Percentiles rank a stretch among this genome's conserved stretches.
Conservation (phyloP, 2,113 vertebrate genomes). For the Alces alces region DNA sequence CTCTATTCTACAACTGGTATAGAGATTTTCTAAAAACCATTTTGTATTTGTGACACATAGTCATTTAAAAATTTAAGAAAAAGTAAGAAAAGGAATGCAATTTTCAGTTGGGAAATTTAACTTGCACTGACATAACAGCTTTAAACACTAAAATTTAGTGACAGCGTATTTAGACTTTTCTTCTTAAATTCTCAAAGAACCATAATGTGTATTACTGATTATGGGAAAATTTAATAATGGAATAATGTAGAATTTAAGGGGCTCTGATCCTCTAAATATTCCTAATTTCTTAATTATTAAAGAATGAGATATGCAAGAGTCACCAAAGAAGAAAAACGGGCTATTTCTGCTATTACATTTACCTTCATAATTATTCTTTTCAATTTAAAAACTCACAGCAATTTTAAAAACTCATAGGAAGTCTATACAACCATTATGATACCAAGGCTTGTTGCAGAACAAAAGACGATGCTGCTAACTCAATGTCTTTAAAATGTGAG, state of each 20-base stretch:
- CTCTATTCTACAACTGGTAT: neutral
- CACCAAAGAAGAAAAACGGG: neutral
- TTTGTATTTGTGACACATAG: neutral
- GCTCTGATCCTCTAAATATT: neutral
- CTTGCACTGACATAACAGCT: neutral
- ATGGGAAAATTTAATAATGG: neutral
- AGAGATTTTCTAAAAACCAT: neutral
- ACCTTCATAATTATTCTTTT: neutral
- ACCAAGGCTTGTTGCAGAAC: neutral
- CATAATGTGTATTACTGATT: neutral
- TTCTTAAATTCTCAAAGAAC: neutral
- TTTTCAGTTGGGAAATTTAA: neutral
- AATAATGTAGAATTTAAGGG: neutral
- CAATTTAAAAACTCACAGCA: neutral
- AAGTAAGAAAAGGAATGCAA: neutral
- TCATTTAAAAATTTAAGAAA: neutral
- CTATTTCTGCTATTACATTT: slow-evolving; percentile 1
- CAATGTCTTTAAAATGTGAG: neutral
- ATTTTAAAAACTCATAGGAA: slow-evolving; percentile 17
- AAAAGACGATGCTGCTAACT: neutral
- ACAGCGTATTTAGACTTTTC: neutral
- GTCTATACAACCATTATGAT: neutral
- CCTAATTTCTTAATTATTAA: neutral
- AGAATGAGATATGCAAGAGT: neutral
- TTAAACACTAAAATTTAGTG: neutral